Evolutionary conservation across 2,113 vertebrate genomes (phyloP).

Genomic region (Hyaena hyaena): DNA sequence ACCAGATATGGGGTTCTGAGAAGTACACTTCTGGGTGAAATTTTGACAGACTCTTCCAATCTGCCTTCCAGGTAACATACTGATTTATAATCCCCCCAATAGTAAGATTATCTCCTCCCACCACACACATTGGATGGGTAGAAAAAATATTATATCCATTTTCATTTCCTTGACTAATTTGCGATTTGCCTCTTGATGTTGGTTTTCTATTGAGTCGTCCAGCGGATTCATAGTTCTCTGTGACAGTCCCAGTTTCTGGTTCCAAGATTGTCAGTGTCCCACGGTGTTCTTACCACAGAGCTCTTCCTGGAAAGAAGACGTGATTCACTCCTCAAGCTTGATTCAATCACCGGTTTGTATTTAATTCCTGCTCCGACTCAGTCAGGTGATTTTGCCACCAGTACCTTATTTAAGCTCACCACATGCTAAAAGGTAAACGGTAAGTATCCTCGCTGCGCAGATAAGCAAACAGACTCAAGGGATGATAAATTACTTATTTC

Average conservation of each 20-base stretch:
- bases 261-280: background rate
- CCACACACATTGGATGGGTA: background rate
- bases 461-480: background rate
- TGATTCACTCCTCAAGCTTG: background rate
- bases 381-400: background rate
- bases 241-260: background rate
- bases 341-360: background rate
- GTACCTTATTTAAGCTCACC: background rate
- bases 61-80: background rate
- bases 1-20: too few relatives aligned
- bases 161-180: background rate
- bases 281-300: background rate
- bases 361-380: background rate
- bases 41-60: background rate
- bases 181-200: background rate
- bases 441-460: background rate
- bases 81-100: background rate
- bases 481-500: background rate
- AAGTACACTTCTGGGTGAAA: too few relatives aligned
- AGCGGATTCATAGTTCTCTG: background rate
- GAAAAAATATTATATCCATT: background rate
- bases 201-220: background rate
- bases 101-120: background rate
- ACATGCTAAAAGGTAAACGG: background rate
- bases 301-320: background rate